Evolutionary conservation across 2,113 vertebrate genomes (phyloP), one percentile per base, ranked within the genome.

Genomic region (Rhombomys opimus): DNA sequence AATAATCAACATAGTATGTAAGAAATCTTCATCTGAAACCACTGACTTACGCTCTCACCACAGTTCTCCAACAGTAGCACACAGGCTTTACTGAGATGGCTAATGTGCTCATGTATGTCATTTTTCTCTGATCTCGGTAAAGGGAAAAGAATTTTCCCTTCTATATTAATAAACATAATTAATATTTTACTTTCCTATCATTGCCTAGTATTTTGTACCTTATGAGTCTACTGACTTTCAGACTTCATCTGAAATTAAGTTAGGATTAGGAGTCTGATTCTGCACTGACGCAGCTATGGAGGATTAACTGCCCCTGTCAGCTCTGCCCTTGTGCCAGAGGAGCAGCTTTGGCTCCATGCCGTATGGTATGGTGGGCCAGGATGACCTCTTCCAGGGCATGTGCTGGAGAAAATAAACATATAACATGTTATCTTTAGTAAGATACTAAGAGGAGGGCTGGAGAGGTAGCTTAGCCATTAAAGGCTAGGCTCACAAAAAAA

Each of bases 121-220:
- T 92, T 90, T 68, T 76, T 92, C 4, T 65, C 89, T 81, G 65
- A 89, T 30, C 4, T 77, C 73, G 68, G 77, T 65, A 88, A 81
- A 70, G 25, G 50, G 70, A 86, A 94, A 94, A 38, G 2, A 90
- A 46, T 65, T 92, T 96, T 54, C 63, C 54, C 35, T 87, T 61
- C 7, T 88, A 30, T 89, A 30, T 15, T 94, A 61, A 61, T 61
- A 82, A 82, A 27, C 25, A 82, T 61, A 81, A 70, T 86, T 25
- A 87, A 67, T 65, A 95, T 75, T 93, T 90, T 88, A 89, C 80
- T 68, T 61, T 88, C 77, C 72, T 70, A 89, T 75, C 38, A 70
- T 25, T 87, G 12, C 46, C 38, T 70, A 95, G 88, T 20, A 95
- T 38, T 76, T 86, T 77, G 17, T 76, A 61, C 20, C 20, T 32